Conservation (phyloP, 2,113 vertebrate genomes). For the Macaca mulatta region DNA sequence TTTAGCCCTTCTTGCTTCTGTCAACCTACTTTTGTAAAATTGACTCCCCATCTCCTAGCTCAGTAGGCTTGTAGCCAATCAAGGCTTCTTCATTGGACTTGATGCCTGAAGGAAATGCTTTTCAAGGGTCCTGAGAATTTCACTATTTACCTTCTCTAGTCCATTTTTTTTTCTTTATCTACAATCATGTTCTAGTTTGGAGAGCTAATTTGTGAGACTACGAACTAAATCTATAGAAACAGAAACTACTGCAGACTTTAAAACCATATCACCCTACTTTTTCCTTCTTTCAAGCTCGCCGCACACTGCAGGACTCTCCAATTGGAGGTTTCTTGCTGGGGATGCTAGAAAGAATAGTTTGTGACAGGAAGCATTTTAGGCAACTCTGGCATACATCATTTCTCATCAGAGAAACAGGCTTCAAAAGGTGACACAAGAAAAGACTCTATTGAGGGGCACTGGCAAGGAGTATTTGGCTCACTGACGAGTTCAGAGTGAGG, state of each 20-base stretch:
- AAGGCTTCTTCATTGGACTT: constrained; percentile 24
- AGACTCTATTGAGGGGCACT: background rate
- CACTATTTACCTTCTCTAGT: background rate
- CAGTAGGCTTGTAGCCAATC: background rate
- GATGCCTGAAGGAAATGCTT: background rate
- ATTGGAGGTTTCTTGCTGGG: background rate
- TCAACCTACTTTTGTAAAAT: constrained; percentile 38
- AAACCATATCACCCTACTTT: constrained; percentile 23
- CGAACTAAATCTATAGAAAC: constrained; percentile 6
- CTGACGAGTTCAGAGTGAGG: background rate
- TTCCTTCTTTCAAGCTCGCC: background rate
- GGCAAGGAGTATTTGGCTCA: background rate
- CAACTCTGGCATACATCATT: constrained; percentile 36
- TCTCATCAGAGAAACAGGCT: constrained; percentile 35
- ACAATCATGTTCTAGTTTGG: constrained; percentile 3
- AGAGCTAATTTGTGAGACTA: background rate
- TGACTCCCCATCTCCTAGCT: background rate
- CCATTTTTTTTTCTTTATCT: constrained; percentile 39
- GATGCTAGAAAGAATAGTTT: background rate
- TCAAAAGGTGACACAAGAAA: constrained; percentile 42
- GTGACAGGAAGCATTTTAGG: constrained; percentile 41
- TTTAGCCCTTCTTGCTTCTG: constrained; percentile 5
- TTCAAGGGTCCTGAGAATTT: background rate
- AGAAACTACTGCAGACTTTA: background rate
- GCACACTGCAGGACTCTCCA: background rate